Base-by-base conservation (phyloP, 2,113 vertebrate species). In the Pipra filicauda region DNA sequence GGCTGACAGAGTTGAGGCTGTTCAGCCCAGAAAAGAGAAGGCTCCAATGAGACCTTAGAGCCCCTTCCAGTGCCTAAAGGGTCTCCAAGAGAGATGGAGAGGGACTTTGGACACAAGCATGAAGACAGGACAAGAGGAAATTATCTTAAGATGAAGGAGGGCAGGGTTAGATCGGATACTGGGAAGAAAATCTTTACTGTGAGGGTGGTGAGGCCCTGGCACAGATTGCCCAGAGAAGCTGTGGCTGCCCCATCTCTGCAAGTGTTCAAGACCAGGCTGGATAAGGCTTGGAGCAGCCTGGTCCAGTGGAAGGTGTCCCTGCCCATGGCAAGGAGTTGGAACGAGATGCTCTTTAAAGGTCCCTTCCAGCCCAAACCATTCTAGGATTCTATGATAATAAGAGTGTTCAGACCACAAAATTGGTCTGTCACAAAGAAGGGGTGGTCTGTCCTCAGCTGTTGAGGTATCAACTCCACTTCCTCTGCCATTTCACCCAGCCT, bases 271-370 rank as follows among this genome's bases (percentile, higher is more conserved):
- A 5, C 14, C 46, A 22, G 28, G 15, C 0, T 67, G 70, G 28
- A 61, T 0, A 0, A n/a, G 15, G 7, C 46, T 48, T 39, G 13
- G 20, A 69, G 54, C 3, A 67, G 1, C 9, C 24, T 69, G 54
- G 13, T 0, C 0, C 6, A 18, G 13, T 8, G 16, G 24, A 12
- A 75, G 16, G 1, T 24, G 28, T 33, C n/a, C 20, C 16, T 54
- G 39, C 3, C 33, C 13, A 43, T 19, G 31, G 35, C 12, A 73
- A 6, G 8, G 35, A 3, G 1, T 44, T 35, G 39, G 17, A 8
- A 62, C 30, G 14, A 27, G n/a, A 11, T 35, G 24, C 0, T 3
- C 17, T 48, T 54, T 48, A 20, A 20, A 35, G 14, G 21, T 11
- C 18, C 8, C 15, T 49, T 62, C 48, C 31, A 23, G 30, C 41